Conservation (phyloP, 2,797 vertebrate species). For the Etheostoma nigrum region DNA sequence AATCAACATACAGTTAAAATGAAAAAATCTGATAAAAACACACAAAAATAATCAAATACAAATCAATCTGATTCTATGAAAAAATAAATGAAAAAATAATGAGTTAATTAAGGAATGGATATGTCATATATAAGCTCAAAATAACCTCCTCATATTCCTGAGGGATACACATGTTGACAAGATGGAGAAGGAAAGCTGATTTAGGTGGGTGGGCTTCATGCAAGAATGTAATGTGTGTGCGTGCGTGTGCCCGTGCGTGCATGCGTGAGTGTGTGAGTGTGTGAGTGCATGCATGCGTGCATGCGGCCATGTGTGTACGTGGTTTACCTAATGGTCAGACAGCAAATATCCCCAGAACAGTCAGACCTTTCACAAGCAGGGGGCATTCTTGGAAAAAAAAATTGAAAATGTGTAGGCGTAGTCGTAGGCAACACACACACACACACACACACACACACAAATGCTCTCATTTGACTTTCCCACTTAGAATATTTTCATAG, state of each 20-base stretch:
- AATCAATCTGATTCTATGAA: too few relatives aligned
- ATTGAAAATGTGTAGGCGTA: slow-evolving; percentile 52
- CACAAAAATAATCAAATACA: too few relatives aligned
- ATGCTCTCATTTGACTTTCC: slow-evolving; percentile 43
- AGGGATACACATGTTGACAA: slow-evolving; percentile 50
- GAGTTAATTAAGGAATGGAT: background rate
- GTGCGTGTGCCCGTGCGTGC: slow-evolving; percentile 24
- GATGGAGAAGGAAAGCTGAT: slow-evolving; percentile 49
- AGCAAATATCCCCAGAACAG: slow-evolving; percentile 88
- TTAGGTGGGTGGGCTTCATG: slow-evolving; percentile 76
- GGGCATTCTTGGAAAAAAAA: slow-evolving; percentile 69
- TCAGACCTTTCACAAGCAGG: slow-evolving; percentile 86
- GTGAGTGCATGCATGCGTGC: slow-evolving; percentile 31
- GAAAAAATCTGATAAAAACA: too few relatives aligned
- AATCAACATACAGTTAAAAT: too few relatives aligned
- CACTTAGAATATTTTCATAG: slow-evolving; percentile 59
- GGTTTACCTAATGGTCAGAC: slow-evolving; percentile 81
- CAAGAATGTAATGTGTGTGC: slow-evolving; percentile 34
- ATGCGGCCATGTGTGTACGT: slow-evolving; percentile 22
- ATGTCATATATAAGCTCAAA: slow-evolving; percentile 36
- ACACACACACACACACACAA: slow-evolving; percentile 20
- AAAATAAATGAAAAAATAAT: too few relatives aligned
- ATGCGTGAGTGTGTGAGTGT: slow-evolving; percentile 26
- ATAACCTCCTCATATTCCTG: slow-evolving; percentile 51
- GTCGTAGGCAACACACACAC: slow-evolving; percentile 55